Base-by-base conservation (phyloP, 2,797 vertebrate genomes). In the Phylloscopus collybita region DNA sequence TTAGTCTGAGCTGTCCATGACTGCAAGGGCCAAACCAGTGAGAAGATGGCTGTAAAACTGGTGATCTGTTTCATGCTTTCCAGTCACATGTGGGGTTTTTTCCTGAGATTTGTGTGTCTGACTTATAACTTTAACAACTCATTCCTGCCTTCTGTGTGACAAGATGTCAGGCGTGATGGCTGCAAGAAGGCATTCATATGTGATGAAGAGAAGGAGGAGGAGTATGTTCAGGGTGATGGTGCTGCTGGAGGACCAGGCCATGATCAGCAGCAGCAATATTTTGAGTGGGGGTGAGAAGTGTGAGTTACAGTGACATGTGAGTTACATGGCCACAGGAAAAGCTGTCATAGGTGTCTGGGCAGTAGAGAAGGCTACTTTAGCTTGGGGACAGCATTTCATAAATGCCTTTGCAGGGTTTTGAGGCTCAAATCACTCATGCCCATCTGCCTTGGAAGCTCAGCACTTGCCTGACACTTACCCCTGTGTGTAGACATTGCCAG, bases 171-270 rank as follows among this genome's bases (percentile, higher is more conserved):
- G 32, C 12, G 15, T 1, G 5, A 15, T 9, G 66, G 15, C 25
- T 85, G n/a, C 11, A 66, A 22, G 53, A 45, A 69, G 17, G 2
- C 0, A 0, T 42, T 59, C 5, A 4, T 1, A 4, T 4, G 14
- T 75, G 76, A 15, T 13, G 66, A 69, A 50, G 51, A 57, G 25
- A 17, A 73, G 74, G 25, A 60, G 74, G 25, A 60, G 2, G 13
- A 57, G 3, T 14, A n/a, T 25, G 16, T 5, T 23, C n/a, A 40
- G 17, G 14, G 26, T 30, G 36, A 6, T 15, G 16, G 4, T 4
- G 59, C 44, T 80, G 60, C 19, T 61, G 34, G 14, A 75, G 62
- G 11, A 80, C 14, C 23, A 38, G 0, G 1, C 6, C 40, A 47
- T 18, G 10, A 13, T 36, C 25, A 61, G 7, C 51, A 65, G 7